phyloP scores from a whole-genome alignment of 2,113 vertebrate genomes.

The Pycnonotus jocosus region DNA sequence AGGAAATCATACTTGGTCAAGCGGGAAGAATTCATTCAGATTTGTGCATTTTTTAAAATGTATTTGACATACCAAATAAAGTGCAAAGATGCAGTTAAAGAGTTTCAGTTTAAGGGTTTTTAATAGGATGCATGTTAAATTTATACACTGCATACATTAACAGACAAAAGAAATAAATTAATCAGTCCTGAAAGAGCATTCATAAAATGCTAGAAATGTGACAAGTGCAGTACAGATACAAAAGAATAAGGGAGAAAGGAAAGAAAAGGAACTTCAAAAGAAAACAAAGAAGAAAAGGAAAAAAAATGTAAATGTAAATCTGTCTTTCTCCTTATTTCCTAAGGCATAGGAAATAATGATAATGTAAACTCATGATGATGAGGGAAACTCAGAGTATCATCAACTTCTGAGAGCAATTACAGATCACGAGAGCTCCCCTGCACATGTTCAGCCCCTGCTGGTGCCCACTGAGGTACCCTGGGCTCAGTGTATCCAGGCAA shows the following conservation, averaged over 20 bases:
- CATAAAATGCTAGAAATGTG: neutral
- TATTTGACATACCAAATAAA: conserved; percentile 21
- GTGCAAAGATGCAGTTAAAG: conserved; percentile 9
- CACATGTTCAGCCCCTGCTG: neutral
- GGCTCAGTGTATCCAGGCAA: conserved; percentile 51
- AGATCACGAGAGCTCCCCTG: neutral
- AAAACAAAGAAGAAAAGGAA: neutral
- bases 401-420: conserved; percentile 25
- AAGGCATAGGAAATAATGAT: neutral
- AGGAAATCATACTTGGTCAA: conserved; percentile 41
- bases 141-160: conserved; percentile 14
- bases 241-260: neutral
- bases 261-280: neutral
- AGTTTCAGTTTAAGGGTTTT: conserved; percentile 27
- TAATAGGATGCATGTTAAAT: conserved; percentile 33
- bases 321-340: neutral
- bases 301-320: neutral
- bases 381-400: neutral
- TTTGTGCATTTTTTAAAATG: neutral
- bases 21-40: conserved; percentile 15
- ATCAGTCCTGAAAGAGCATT: conserved; percentile 14
- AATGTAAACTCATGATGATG: neutral
- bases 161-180: conserved; percentile 7
- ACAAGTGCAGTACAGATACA: neutral
- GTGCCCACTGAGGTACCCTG: neutral